Evolutionary conservation across 30 jellyfish, hydroid and myxozoan genomes (phyloP).

Genomic region (Sanderia malayensis): DNA sequence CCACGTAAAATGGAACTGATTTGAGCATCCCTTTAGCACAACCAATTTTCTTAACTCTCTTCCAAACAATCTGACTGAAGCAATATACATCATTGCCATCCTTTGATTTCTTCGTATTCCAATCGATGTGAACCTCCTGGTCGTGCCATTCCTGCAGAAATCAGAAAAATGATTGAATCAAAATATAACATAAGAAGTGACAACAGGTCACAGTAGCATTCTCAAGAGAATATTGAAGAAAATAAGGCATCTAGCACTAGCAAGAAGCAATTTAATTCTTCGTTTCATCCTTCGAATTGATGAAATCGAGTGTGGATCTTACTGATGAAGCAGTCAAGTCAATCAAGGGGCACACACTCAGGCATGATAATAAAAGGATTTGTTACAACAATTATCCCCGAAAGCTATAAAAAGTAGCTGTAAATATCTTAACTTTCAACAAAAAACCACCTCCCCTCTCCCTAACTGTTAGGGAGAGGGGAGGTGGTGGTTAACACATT

Average conservation of each 20-base stretch:
- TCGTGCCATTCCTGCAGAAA: conserved; percentile 88
- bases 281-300: not conserved
- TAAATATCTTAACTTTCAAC: too few relatives aligned
- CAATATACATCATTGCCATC: conserved; percentile 66
- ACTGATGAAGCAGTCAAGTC: too few relatives aligned
- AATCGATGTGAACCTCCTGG: conserved; percentile 74
- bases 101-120: conserved; percentile 62
- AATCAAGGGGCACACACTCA: too few relatives aligned
- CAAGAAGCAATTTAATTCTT: not conserved
- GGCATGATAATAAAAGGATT: too few relatives aligned
- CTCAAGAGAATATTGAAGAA: not conserved
- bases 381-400: too few relatives aligned
- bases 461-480: too few relatives aligned
- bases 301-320: too few relatives aligned
- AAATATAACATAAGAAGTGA: not conserved
- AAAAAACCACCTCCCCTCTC: too few relatives aligned
- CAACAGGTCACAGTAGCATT: too few relatives aligned
- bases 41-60: conserved; percentile 76
- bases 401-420: too few relatives aligned
- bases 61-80: conserved; percentile 86
- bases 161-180: not conserved
- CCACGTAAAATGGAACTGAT: conserved; percentile 76
- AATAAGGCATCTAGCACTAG: not conserved
- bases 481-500: too few relatives aligned
- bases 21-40: conserved; percentile 67